phyloP scores from a whole-genome alignment of 2,888 invertebrate species.

The Hyles lineata region DNA sequence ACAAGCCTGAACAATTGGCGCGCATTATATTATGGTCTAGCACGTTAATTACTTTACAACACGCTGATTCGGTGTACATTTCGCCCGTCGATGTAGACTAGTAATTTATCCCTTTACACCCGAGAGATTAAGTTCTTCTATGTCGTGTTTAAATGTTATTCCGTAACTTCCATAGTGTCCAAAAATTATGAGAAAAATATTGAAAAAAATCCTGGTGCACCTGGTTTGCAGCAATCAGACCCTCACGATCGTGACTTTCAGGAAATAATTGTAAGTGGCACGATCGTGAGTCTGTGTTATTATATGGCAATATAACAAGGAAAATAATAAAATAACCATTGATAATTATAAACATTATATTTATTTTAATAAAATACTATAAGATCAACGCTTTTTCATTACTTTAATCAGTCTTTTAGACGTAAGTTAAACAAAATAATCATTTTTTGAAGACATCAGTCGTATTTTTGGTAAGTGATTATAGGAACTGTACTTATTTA shows the following conservation, averaged over 20 bases:
- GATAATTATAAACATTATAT: conserved; percentile 20
- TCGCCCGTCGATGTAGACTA: not conserved
- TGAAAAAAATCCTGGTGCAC: conserved; percentile 29
- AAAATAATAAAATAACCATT: too few relatives aligned
- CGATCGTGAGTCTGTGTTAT: conserved; percentile 30
- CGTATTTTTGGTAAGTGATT: too few relatives aligned
- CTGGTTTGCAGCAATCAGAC: conserved; percentile 34
- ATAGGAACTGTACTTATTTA: too few relatives aligned
- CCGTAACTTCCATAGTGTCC: not conserved
- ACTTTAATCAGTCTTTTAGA: too few relatives aligned
- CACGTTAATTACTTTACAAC: not conserved
- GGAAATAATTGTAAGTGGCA: conserved; percentile 32
- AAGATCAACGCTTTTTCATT: not conserved
- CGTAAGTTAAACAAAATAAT: too few relatives aligned
- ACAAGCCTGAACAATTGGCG: conserved; percentile 5
- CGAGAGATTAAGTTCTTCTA: not conserved
- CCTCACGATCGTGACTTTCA: conserved; percentile 33
- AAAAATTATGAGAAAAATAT: conserved; percentile 29
- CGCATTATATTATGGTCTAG: not conserved
- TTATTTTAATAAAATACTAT: conserved; percentile 16
- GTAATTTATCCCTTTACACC: not conserved
- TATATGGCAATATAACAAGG: conserved; percentile 20
- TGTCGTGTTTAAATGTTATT: not conserved
- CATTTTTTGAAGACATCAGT: too few relatives aligned
- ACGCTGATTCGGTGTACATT: not conserved